Percentiles rank a stretch among this genome's conserved stretches.
Evolutionary conservation across 2,888 invertebrate genomes (phyloP).

Genomic region (Bhutanitis thaidina): DNA sequence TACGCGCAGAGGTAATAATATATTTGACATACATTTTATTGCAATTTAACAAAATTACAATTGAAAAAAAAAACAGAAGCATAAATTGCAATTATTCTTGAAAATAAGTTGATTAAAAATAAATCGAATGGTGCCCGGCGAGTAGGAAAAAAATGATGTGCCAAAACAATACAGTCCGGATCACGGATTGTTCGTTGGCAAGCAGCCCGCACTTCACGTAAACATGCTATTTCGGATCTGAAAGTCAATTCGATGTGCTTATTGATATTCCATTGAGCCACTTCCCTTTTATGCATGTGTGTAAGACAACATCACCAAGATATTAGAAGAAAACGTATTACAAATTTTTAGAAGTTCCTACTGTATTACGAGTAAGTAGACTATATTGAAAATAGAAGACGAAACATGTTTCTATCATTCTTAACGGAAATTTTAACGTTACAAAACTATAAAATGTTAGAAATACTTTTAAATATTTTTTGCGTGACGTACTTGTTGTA

Average conservation of each 20-base stretch:
- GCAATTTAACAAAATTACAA: too few relatives aligned
- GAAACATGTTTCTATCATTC: slow-evolving; percentile 2
- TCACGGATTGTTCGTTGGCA: slow-evolving; percentile 71
- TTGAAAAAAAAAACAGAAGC: too few relatives aligned
- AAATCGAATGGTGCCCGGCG: slow-evolving; percentile 36
- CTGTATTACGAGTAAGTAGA: too few relatives aligned
- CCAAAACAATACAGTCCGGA: slow-evolving; percentile 61
- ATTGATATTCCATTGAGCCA: slow-evolving; percentile 41
- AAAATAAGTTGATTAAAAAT: slow-evolving; percentile 25
- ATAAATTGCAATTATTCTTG: slow-evolving; percentile 2
- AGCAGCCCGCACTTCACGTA: slow-evolving; percentile 65
- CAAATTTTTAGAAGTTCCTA: not conserved
- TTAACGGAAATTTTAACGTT: slow-evolving; percentile 1
- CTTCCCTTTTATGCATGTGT: slow-evolving; percentile 22
- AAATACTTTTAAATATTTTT: slow-evolving; percentile 14
- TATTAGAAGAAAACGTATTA: slow-evolving; percentile 3
- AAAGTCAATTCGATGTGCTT: slow-evolving; percentile 55
- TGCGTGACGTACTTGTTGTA: not conserved
- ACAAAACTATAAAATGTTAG: not conserved
- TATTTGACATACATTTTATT: too few relatives aligned
- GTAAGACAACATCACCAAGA: slow-evolving; percentile 9
- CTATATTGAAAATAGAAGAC: not conserved
- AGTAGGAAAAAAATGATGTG: slow-evolving; percentile 58
- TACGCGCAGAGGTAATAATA: too few relatives aligned
- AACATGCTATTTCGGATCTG: slow-evolving; percentile 76